Conservation (phyloP, 1,140 invertebrate species). For the Drosophila rhopaloa region DNA sequence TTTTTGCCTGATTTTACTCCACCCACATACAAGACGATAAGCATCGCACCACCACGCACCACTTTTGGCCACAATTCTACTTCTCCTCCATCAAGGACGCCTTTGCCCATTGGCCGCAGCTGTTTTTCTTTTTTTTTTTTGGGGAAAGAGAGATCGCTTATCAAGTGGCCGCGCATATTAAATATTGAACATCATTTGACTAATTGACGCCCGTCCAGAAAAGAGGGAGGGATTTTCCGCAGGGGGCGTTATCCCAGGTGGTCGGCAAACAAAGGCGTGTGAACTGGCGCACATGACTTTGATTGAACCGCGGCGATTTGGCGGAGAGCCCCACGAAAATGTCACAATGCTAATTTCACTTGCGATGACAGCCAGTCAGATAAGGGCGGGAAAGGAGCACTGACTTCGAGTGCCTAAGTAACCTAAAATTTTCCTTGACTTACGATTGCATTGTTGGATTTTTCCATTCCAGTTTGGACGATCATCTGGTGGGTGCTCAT, state of each 20-base stretch:
- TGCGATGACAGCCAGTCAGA: constrained; percentile 60
- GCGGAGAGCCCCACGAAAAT: constrained; percentile 17
- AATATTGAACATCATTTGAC: constrained; percentile 85
- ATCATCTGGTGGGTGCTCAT: constrained; percentile 91
- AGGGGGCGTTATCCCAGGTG: constrained; percentile 37
- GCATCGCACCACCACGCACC: constrained; percentile 56
- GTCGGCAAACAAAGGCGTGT: constrained; percentile 66
- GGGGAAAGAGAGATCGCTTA: constrained; percentile 58
- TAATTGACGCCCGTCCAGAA: constrained; percentile 70
- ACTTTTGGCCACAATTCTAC: constrained; percentile 19
- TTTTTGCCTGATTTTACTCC: constrained; percentile 31
- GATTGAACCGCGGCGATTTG: constrained; percentile 65
- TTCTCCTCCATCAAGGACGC: constrained; percentile 30
- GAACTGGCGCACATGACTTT: constrained; percentile 76
- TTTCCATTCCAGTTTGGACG: constrained; percentile 89
- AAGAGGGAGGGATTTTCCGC: constrained; percentile 19
- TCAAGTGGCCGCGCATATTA: constrained; percentile 75
- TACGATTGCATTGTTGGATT: constrained; percentile 21
- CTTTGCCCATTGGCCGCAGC: constrained; percentile 68
- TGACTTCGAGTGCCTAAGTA: constrained; percentile 1
- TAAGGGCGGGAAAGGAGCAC: constrained; percentile 21
- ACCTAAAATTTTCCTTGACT: constrained; percentile 1
- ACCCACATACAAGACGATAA: constrained; percentile 46
- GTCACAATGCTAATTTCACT: constrained; percentile 74
- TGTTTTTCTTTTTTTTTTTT: constrained; percentile 28